Percentiles rank a stretch among this genome's conserved stretches.
Evolutionary conservation across 2,888 invertebrate genomes (phyloP).

Genomic region (Drosophila gaucha): DNA sequence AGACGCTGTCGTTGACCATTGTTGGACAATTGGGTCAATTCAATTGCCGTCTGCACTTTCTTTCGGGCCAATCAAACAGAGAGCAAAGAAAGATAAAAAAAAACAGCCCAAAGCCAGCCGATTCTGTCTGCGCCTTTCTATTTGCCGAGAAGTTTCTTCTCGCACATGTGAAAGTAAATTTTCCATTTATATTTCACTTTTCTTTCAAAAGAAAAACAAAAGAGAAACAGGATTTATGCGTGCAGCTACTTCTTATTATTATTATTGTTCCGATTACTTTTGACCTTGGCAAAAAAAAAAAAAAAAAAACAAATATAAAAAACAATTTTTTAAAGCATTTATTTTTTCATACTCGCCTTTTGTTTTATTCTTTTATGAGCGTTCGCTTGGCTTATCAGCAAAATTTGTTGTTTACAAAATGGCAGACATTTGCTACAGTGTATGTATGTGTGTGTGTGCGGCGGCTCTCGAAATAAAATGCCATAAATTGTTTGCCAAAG

Average conservation of each 20-base stretch:
- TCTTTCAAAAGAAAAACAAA: constrained; percentile 7
- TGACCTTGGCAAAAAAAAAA: constrained; percentile 61
- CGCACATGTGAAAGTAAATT: constrained; percentile 62
- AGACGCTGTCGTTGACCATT: constrained; percentile 35
- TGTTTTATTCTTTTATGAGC: constrained; percentile 41
- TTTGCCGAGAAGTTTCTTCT: constrained; percentile 55
- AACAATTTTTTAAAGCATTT: constrained; percentile 26
- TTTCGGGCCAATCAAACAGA: constrained; percentile 49
- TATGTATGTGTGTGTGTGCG: constrained; percentile 5
- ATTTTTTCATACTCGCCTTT: constrained; percentile 5
- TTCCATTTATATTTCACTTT: constrained; percentile 41
- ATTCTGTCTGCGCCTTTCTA: constrained; percentile 37
- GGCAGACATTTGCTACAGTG: constrained; percentile 57
- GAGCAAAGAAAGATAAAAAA: constrained; percentile 9
- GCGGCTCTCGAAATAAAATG: constrained; percentile 59
- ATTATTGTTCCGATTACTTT: constrained; percentile 31
- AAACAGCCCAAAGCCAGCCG: constrained; percentile 18
- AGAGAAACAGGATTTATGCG: constrained; percentile 48
- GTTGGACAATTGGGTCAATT: constrained; percentile 78
- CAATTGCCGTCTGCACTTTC: constrained; percentile 73
- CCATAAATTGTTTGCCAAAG: constrained; percentile 70
- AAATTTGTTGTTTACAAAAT: constrained; percentile 72
- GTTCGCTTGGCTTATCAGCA: constrained; percentile 35
- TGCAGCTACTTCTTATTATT: constrained; percentile 10
- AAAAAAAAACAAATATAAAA: constrained; percentile 17